Percentiles rank a stretch among this genome's conserved stretches.
Conservation (phyloP, 2,888 invertebrate genomes). For the Podotricha telesiphe region DNA sequence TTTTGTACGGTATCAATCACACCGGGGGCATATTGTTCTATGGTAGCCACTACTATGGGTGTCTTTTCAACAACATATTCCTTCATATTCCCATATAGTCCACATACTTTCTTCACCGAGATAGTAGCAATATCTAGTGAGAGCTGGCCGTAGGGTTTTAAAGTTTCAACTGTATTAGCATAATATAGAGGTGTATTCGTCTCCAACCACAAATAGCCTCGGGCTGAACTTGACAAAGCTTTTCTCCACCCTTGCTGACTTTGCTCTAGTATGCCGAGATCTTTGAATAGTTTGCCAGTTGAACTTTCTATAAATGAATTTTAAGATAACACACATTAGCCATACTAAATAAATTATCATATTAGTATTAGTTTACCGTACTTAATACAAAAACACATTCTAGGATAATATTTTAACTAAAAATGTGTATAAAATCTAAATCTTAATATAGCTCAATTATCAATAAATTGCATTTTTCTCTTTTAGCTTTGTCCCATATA, state of each 20-base stretch:
- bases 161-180: conserved; percentile 76
- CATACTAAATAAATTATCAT: no score
- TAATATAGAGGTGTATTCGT: conserved; percentile 87
- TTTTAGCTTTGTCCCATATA: no score
- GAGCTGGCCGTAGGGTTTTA: conserved; percentile 86
- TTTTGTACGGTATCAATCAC: conserved; percentile 85
- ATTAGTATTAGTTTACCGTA: no score
- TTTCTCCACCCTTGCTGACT: conserved; percentile 86
- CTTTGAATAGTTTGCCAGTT: conserved; percentile 86
- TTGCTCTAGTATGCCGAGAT: conserved; percentile 86
- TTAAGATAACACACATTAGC: not conserved
- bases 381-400: no score
- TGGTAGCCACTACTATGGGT: conserved; percentile 69
- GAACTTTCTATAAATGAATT: conserved; percentile 80
- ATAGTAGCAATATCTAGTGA: conserved; percentile 83
- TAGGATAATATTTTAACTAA: no score
- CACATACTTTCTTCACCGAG: conserved; percentile 76
- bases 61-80: conserved; percentile 80
- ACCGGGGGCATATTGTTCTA: conserved; percentile 90
- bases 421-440: no score
- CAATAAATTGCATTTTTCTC: no score
- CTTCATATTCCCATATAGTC: conserved; percentile 75
- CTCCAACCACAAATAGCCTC: conserved; percentile 87
- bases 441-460: no score
- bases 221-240: conserved; percentile 83